Base-by-base conservation (phyloP, 2,797 vertebrate species). In the Varecia variegata region DNA sequence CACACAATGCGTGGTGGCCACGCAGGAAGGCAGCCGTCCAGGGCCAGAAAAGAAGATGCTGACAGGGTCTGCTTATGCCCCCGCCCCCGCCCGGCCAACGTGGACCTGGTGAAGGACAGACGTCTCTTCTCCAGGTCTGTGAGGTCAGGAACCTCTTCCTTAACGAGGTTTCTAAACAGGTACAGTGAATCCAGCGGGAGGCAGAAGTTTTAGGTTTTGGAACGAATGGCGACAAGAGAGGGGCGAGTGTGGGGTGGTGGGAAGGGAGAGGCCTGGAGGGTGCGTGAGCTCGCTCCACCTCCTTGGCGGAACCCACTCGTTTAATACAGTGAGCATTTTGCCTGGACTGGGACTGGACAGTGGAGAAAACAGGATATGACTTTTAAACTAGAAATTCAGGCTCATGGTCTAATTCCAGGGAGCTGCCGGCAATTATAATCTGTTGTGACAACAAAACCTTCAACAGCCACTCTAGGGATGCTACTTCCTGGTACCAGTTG, bases 231-330 rank as follows among this genome's bases (percentile, higher is more conserved):
- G 32, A n/a, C 3, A 11, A 56, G n/a, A 32, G 38, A 9, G 35
- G 27, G 7, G 40, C 0, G 0, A 0, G 2, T 7, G n/a, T 11
- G 3, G 13, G 9, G 30, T 14, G 25, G 54, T 1, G 0, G 47
- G 45, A 0, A 12, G 23, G 2, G 17, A 70, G 56, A 7, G 60
- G 17, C 15, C 30, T n/a, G 35, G 30, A 35, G 7, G 40, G 2
- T 9, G 17, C 10, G 21, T 3, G 43, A 47, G 20, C 50, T 30
- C 52, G 35, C 27, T 74, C 25, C 17, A 43, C 3, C 50, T 85
- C 35, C 13, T 62, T 35, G 20, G 35, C 18, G 35, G 45, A 60
- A 62, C 5, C 15, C 23, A 10, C 18, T 1, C 6, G 5, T 18
- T 83, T 47, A 47, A 17, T 71, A 21, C 70, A 80, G 47, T 23